phyloP scores from a whole-genome alignment of 2,113 vertebrate species.

The Gnathonemus longibarbis region DNA sequence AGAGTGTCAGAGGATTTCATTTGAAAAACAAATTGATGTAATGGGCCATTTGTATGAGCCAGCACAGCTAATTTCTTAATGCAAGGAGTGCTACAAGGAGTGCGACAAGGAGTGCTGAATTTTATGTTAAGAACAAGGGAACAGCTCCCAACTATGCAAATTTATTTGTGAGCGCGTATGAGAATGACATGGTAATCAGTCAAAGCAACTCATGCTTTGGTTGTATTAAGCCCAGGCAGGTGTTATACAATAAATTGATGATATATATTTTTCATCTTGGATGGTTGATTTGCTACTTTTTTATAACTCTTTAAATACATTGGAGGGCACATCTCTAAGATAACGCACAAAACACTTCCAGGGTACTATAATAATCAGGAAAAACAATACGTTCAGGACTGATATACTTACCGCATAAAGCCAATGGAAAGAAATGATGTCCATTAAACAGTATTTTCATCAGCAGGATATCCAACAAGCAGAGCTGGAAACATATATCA shows the following conservation, averaged over 20 bases:
- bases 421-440: background rate
- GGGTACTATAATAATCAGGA: background rate
- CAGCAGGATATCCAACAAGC: background rate
- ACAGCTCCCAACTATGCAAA: background rate
- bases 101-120: constrained; percentile 5
- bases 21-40: constrained; percentile 5
- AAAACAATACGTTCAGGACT: background rate
- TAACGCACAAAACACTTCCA: background rate
- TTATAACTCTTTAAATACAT: background rate
- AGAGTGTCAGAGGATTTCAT: background rate
- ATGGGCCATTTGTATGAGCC: background rate
- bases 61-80: constrained; percentile 7
- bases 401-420: background rate
- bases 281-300: background rate
- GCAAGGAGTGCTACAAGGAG: background rate
- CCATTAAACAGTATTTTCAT: background rate
- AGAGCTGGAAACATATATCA: background rate
- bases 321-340: background rate
- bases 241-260: background rate
- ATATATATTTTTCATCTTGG: background rate
- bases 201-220: background rate
- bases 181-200: constrained; percentile 11
- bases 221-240: background rate
- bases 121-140: background rate
- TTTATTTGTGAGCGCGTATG: background rate